These are phyloP conservation scores for Dendrolimus pini DNA, from an alignment of 2,888 invertebrate species.

Conservation along the genomic window DNA sequence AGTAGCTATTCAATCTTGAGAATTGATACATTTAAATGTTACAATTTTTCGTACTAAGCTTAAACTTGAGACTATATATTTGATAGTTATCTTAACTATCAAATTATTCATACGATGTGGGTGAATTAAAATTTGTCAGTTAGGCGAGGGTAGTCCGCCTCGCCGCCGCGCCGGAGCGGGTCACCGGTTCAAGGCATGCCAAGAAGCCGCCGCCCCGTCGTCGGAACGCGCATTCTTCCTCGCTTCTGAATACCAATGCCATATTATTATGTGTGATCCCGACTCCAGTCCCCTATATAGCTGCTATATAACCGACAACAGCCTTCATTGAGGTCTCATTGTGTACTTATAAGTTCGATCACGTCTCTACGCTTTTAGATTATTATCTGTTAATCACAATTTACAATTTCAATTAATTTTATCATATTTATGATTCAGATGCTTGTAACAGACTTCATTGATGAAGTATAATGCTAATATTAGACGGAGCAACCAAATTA, in stretches of 20 bases:
- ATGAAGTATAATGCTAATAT: no score
- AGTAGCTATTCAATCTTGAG: no score
- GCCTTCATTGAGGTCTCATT: conserved; percentile 52
- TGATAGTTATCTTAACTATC: no score
- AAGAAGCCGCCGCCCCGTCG: conserved; percentile 45
- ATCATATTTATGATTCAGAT: no score
- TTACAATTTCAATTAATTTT: not conserved
- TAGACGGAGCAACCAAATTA: no score
- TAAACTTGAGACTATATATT: no score
- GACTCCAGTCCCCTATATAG: conserved; percentile 53
- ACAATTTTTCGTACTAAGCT: no score
- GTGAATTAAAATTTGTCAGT: no score
- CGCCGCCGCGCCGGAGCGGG: conserved; percentile 11
- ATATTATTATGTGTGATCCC: conserved; percentile 72
- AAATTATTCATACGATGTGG: no score
- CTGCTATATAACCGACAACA: conserved; percentile 19
- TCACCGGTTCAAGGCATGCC: conserved; percentile 40
- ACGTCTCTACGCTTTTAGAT: conserved; percentile 32
- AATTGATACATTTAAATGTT: no score
- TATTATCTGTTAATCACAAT: no score
- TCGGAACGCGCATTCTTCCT: conserved; percentile 65
- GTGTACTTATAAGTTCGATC: conserved; percentile 39
- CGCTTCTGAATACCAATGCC: conserved; percentile 65
- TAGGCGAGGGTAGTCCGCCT: not conserved
- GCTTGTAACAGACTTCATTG: no score